phyloP scores from a whole-genome alignment of 2,113 vertebrate genomes.

The Syngnathus typhle region DNA sequence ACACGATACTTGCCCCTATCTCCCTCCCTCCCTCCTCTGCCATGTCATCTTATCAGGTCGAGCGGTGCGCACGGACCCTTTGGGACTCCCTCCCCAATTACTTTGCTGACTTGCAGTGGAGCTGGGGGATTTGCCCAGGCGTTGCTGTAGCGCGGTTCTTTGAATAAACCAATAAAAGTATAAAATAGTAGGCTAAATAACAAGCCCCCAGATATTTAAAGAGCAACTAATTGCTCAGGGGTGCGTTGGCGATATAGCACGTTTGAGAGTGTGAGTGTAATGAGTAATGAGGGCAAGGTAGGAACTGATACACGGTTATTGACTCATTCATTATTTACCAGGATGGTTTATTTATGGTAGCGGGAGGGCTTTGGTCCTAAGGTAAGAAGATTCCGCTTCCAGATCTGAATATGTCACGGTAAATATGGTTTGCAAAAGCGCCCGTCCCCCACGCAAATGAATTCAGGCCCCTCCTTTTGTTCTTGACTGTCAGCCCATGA shows the following conservation, averaged over 20 bases:
- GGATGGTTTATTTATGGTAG: slow-evolving; percentile 47
- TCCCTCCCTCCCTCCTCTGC: slow-evolving; percentile 44
- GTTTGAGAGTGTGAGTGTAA: slow-evolving; percentile 51
- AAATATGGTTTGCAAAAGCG: slow-evolving; percentile 28
- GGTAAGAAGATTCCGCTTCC: slow-evolving; percentile 8
- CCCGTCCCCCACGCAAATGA: slow-evolving; percentile 49
- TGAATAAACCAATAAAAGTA: slow-evolving; percentile 62
- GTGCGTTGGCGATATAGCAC: slow-evolving; percentile 41
- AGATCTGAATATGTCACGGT: slow-evolving; percentile 17
- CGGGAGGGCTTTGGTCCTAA: slow-evolving; percentile 17
- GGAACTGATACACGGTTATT: slow-evolving; percentile 56
- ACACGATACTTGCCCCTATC: slow-evolving; percentile 35
- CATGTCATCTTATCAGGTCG: slow-evolving; percentile 53
- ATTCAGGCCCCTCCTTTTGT: slow-evolving; percentile 58
- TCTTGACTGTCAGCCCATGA: slow-evolving; percentile 59
- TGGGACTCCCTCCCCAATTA: slow-evolving; percentile 71
- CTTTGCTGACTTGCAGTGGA: slow-evolving; percentile 57
- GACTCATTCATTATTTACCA: slow-evolving; percentile 59
- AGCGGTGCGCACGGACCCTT: slow-evolving; percentile 44
- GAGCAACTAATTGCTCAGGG: slow-evolving; percentile 59
- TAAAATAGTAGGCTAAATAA: slow-evolving; percentile 58
- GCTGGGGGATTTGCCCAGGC: slow-evolving; percentile 54
- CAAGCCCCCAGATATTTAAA: slow-evolving; percentile 59
- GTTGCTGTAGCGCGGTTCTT: slow-evolving; percentile 40
- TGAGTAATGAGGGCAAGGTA: slow-evolving; percentile 54